Conservation (phyloP, 2,888 invertebrate genomes). For the Papilio protenor region DNA sequence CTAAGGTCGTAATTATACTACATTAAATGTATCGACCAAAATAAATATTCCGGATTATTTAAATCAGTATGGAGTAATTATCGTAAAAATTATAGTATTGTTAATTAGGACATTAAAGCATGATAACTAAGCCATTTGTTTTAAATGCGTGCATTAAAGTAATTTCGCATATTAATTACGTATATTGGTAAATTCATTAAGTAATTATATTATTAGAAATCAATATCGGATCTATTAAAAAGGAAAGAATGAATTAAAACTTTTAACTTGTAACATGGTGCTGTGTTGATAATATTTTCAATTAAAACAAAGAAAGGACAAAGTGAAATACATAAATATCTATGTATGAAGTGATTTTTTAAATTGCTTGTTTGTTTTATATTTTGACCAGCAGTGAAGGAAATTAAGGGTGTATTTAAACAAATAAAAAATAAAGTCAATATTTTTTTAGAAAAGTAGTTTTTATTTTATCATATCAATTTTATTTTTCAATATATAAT, state of each 20-base stretch:
- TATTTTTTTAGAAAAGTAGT: not conserved
- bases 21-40: not conserved
- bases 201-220: not conserved
- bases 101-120: not conserved
- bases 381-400: not conserved
- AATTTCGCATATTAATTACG: not conserved
- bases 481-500: constrained; percentile 12
- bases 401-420: not conserved
- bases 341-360: not conserved
- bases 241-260: too few relatives aligned
- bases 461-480: constrained; percentile 14
- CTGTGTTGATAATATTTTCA: too few relatives aligned
- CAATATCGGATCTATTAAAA: not conserved
- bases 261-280: too few relatives aligned
- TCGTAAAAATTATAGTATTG: not conserved
- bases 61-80: not conserved
- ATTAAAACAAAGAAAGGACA: too few relatives aligned
- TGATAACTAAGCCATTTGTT: not conserved
- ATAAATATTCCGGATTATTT: not conserved
- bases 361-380: not conserved
- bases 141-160: not conserved
- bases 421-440: not conserved
- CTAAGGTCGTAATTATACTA: not conserved
- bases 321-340: too few relatives aligned
- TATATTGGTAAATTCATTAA: not conserved